Percentiles rank a stretch among this genome's conserved stretches.
Conservation (phyloP, 2,888 invertebrate species). For the Scaeva pyrastri region DNA sequence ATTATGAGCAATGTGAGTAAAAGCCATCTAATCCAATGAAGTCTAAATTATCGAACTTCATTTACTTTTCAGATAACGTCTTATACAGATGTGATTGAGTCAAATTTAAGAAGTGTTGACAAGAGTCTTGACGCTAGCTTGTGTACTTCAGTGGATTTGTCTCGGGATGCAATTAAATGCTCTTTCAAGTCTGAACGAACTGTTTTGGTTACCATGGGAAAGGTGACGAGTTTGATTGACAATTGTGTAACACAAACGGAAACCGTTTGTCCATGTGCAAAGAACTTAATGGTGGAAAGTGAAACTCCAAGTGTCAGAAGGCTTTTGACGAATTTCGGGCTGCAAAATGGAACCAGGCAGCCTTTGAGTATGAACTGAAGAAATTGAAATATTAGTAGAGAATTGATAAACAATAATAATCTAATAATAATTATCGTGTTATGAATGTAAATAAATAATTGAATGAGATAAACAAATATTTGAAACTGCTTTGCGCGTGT, state of each 20-base stretch:
- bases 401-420: neutral
- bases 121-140: conserved; percentile 31
- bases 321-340: neutral
- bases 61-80: neutral
- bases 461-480: neutral
- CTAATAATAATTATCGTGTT: neutral
- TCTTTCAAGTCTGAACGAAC: conserved; percentile 4
- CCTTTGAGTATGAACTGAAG: neutral
- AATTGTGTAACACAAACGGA: conserved; percentile 17
- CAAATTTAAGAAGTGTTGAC: conserved; percentile 9
- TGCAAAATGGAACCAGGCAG: neutral
- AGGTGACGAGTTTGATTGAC: conserved; percentile 13
- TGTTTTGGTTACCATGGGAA: conserved; percentile 29
- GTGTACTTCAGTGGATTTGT: conserved; percentile 10
- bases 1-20: conserved; percentile 17
- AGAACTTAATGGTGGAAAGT: conserved; percentile 1
- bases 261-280: conserved; percentile 23
- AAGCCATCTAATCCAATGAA: too few species aligned
- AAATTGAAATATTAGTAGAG: neutral
- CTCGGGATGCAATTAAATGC: conserved; percentile 23
- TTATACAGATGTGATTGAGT: neutral
- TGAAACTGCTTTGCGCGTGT: neutral
- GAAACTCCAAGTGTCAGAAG: neutral
- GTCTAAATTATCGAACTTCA: neutral
- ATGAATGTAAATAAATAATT: neutral